These are phyloP conservation scores for Orchestes rusci DNA, from an alignment of 2,888 invertebrate genomes.

Conservation along the genomic window DNA sequence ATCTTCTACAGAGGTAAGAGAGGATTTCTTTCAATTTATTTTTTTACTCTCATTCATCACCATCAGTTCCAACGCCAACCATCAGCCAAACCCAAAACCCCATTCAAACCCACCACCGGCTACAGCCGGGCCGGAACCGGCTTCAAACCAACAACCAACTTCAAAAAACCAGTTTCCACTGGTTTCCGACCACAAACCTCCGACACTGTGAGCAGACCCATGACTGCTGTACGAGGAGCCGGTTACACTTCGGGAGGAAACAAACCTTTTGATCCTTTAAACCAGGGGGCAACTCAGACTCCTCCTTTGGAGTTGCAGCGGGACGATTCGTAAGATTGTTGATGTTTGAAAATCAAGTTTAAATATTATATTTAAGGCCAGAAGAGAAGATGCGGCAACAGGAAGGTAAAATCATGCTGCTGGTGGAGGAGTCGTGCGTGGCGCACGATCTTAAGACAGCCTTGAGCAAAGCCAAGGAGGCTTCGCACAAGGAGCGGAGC, in stretches of 20 bases:
- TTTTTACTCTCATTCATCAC: not conserved
- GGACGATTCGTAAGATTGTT: conserved; percentile 63
- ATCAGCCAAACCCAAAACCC: conserved; percentile 33
- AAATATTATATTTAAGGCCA: conserved; percentile 51
- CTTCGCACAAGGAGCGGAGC: conserved; percentile 85
- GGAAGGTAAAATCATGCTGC: conserved; percentile 79
- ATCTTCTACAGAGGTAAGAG: conserved; percentile 49
- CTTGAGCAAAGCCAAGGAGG: conserved; percentile 92
- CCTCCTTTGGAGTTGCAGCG: conserved; percentile 62
- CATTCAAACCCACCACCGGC: conserved; percentile 33
- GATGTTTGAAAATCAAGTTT: conserved; percentile 13
- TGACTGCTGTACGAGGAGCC: conserved; percentile 94
- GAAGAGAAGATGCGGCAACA: conserved; percentile 87
- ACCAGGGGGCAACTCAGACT: conserved; percentile 51
- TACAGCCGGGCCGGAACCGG: conserved; percentile 35
- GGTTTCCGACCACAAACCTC: conserved; percentile 41
- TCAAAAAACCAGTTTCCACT: conserved; percentile 37
- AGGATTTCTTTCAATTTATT: not conserved
- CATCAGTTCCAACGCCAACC: conserved; percentile 33
- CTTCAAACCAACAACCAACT: conserved; percentile 36
- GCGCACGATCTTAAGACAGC: conserved; percentile 60
- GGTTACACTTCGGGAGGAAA: conserved; percentile 74
- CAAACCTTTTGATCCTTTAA: conserved; percentile 68
- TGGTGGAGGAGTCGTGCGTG: conserved; percentile 86
- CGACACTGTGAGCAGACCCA: conserved; percentile 58